A percentile compares a stretch with the other conserved stretches of the same genome.
These are phyloP conservation scores for Rhinolophus ferrumequinum DNA, from an alignment of 2,113 vertebrate genomes.

Conservation along the genomic window DNA sequence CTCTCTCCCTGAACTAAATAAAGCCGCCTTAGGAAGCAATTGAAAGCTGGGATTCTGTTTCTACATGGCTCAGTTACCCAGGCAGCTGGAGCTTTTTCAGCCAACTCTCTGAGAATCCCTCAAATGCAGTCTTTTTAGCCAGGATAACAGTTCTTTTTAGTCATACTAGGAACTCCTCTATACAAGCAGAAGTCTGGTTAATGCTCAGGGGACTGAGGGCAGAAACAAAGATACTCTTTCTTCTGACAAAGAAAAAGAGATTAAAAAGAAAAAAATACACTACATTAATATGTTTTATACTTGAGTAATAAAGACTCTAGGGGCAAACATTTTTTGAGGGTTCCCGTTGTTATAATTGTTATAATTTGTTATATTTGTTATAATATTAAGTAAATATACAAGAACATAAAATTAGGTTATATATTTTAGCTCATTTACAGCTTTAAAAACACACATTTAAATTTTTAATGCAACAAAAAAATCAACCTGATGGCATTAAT, in stretches of 20 bases:
- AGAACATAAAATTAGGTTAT: neutral
- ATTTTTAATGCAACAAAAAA: neutral
- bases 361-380: too few relatives aligned
- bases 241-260: constrained; percentile 22
- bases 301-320: neutral
- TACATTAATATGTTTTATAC: neutral
- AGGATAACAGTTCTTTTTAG: neutral
- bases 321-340: neutral
- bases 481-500: neutral
- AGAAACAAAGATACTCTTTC: constrained; percentile 53
- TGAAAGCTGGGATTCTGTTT: constrained; percentile 24
- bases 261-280: neutral
- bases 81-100: constrained; percentile 40
- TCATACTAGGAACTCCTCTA: neutral
- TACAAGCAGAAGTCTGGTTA: neutral
- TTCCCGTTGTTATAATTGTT: too few relatives aligned
- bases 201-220: neutral
- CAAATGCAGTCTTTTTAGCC: neutral
- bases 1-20: constrained; percentile 13
- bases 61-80: neutral
- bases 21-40: neutral
- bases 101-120: neutral
- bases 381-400: neutral
- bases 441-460: neutral
- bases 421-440: neutral